These are phyloP conservation scores for Micromys minutus DNA, from an alignment of 2,113 vertebrate species.

Conservation along the genomic window DNA sequence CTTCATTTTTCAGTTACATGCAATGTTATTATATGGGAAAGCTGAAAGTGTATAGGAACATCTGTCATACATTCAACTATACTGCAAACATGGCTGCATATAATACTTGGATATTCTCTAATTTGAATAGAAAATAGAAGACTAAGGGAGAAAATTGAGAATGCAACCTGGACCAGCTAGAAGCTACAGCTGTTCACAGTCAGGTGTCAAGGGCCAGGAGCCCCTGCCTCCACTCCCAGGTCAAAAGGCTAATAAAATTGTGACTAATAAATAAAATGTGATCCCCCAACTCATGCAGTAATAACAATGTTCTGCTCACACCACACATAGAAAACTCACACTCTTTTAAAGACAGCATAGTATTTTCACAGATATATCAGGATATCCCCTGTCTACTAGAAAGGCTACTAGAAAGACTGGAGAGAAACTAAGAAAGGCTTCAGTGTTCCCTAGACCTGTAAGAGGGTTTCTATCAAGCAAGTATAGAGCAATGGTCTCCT, in stretches of 20 bases:
- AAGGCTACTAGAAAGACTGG: neutral
- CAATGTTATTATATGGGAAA: neutral
- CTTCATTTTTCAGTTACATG: neutral
- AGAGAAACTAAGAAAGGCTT: neutral
- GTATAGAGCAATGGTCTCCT: neutral
- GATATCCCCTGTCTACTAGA: neutral
- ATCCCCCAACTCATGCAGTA: neutral
- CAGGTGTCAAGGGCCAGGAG: neutral
- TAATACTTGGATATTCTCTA: neutral
- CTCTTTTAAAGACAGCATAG: neutral
- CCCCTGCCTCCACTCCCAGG: neutral
- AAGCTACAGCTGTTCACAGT: neutral
- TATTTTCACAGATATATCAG: neutral
- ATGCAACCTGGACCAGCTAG: neutral
- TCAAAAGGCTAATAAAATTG: neutral
- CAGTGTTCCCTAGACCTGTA: neutral
- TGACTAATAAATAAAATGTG: neutral
- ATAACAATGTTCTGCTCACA: neutral
- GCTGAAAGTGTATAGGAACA: neutral
- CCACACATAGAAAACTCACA: neutral
- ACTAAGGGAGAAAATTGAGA: neutral
- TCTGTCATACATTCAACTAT: neutral
- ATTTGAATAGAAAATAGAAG: neutral
- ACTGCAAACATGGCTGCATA: neutral
- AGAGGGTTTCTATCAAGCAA: neutral